Percentiles rank a stretch among this genome's conserved stretches.
These are phyloP conservation scores for Brenthis ino DNA, from an alignment of 2,888 invertebrate genomes.

Conservation along the genomic window DNA sequence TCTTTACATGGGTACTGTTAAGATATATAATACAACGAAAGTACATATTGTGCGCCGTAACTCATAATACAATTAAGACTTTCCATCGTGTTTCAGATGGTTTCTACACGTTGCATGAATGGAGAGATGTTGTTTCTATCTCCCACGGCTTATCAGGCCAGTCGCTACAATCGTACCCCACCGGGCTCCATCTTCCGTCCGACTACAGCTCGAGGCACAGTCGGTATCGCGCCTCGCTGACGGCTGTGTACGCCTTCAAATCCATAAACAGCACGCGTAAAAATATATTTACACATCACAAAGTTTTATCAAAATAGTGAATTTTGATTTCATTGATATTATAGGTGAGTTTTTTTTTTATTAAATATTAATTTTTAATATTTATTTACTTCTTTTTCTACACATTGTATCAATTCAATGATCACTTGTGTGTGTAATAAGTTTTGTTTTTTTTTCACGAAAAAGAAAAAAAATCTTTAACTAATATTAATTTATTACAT, in stretches of 20 bases:
- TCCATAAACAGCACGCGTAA: conserved; percentile 16
- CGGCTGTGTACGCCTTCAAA: conserved; percentile 29
- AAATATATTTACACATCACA: neutral
- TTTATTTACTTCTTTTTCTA: no score
- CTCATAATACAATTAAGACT: conserved; percentile 25
- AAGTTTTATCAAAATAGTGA: conserved; percentile 1
- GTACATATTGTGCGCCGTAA: conserved; percentile 12
- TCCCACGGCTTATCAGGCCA: conserved; percentile 34
- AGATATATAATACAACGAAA: conserved; percentile 2
- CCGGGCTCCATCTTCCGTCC: conserved; percentile 26
- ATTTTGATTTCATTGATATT: neutral
- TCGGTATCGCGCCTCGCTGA: conserved; percentile 31
- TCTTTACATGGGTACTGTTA: neutral
- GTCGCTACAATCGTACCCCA: conserved; percentile 29
- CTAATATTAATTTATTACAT: no score
- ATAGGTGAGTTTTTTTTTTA: neutral
- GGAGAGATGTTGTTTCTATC: conserved; percentile 36
- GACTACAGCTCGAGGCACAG: conserved; percentile 18
- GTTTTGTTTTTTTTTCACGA: no score
- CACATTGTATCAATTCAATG: no score
- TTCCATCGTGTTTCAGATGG: conserved; percentile 23
- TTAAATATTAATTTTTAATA: no score
- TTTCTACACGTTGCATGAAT: conserved; percentile 30
- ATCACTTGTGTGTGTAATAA: no score
- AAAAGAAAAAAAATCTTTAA: no score